Base-by-base conservation (phyloP, 2,888 invertebrate genomes). In the Chymomyza procnemis region DNA sequence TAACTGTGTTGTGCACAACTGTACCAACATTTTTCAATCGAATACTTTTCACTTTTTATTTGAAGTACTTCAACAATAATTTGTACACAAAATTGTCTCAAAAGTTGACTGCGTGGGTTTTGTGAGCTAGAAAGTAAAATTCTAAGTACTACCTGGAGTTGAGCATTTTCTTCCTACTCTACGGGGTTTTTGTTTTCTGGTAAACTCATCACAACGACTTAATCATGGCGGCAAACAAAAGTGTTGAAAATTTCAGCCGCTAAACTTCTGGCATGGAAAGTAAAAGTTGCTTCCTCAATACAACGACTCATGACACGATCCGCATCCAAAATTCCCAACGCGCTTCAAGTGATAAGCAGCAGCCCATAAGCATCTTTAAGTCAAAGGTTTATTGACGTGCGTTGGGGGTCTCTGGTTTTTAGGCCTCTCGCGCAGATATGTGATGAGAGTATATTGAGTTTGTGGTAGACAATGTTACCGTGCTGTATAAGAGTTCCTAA, bases 301-400 rank as follows among this genome's bases (percentile, higher is more conserved):
- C 54, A 19, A 14, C 46, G n/a, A 4, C 2, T 4, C 3, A 26
- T 26, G 26, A 26, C 34, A 81, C 70, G 76, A 59, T 66, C 62
- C 61, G 67, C 65, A 14, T n/a, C 48, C 64, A 26, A 55, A 55
- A 26, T 55, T 54, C 34, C 34, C 62, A 58, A 68, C 70, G 61
- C 61, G 46, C 57, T 61, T 67, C 30, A 64, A 73, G 74, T 77
- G 86, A 78, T 83, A 79, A 80, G 73, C 73, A 65, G 63, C 61
- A 64, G 70, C 68, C 55, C 26, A 67, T 73, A 73, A 80, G 74
- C 69, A 64, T 73, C 81, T 78, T 80, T 71, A 64, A 86, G 86
- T 66, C 74, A 77, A 76, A 86, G 84, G 86, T 83, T 86, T 83
- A 79, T 86, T 84, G 83, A 84, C 83, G 79, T 76, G 72, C 62